Percentiles rank a stretch among this genome's conserved stretches.
phyloP scores from a whole-genome alignment of 2,888 invertebrate species.

The Athalia rosae region DNA sequence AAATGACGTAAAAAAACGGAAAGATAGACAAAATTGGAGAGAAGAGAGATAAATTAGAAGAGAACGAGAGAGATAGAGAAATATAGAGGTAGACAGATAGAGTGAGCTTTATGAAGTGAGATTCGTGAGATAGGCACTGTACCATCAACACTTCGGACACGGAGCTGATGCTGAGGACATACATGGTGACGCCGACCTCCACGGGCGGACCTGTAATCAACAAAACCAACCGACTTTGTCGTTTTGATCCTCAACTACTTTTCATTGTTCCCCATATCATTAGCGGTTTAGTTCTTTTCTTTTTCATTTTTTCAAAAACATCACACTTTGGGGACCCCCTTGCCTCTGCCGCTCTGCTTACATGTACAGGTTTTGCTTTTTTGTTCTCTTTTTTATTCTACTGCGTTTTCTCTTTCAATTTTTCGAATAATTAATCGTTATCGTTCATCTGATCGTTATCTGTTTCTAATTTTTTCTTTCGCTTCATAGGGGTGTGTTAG shows the following conservation, averaged over 20 bases:
- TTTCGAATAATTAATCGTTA: background rate
- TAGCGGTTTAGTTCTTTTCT: too few species aligned
- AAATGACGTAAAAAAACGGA: conserved; percentile 39
- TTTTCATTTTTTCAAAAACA: too few species aligned
- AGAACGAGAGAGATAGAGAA: conserved; percentile 51
- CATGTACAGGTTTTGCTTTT: background rate
- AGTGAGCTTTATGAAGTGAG: conserved; percentile 50
- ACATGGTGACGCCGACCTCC: conserved; percentile 98
- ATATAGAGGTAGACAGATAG: conserved; percentile 50
- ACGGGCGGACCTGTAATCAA: conserved; percentile 95
- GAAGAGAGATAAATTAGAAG: conserved; percentile 43
- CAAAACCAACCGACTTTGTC: conserved; percentile 68
- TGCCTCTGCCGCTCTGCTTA: conserved; percentile 39
- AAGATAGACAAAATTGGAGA: background rate
- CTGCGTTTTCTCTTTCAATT: background rate
- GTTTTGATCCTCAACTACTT: conserved; percentile 60
- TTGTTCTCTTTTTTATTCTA: too few species aligned
- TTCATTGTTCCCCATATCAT: conserved; percentile 36
- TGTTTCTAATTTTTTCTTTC: too few species aligned
- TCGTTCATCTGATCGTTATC: too few species aligned
- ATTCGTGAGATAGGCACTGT: conserved; percentile 71
- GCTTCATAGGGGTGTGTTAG: background rate
- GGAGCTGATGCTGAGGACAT: conserved; percentile 98
- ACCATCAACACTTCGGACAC: conserved; percentile 99
- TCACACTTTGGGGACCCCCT: conserved; percentile 14